Evolutionary conservation across 2,113 vertebrate species (phyloP).

Genomic region (Hepsetus odoe): DNA sequence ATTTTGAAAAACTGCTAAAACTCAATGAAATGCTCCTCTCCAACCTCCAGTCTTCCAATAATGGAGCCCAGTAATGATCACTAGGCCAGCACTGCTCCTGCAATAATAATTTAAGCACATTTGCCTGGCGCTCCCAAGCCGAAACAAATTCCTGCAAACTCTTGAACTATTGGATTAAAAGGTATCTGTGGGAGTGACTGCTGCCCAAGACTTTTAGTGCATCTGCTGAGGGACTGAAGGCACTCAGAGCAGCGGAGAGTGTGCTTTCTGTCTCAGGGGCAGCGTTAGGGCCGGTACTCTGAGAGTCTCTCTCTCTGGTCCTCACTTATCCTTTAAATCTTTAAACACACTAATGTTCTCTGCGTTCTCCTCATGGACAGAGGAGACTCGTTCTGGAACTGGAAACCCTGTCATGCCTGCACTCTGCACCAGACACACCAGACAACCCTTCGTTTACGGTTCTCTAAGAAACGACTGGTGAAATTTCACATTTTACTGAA

Average conservation of each 20-base stretch:
- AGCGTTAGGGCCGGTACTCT: slow-evolving; percentile 35
- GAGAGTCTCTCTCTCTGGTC: slow-evolving; percentile 26
- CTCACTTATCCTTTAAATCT: slow-evolving; percentile 43
- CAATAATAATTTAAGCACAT: too few species aligned
- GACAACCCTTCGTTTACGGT: too few species aligned
- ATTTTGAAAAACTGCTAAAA: too few species aligned
- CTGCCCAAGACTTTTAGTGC: background rate
- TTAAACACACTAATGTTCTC: slow-evolving; percentile 42
- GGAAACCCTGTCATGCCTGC: too few species aligned
- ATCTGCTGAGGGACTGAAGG: slow-evolving; percentile 14
- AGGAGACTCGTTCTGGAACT: background rate
- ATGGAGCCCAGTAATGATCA: too few species aligned
- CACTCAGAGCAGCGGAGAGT: slow-evolving; percentile 23
- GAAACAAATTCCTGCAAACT: background rate
- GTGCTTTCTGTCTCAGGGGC: slow-evolving; percentile 20
- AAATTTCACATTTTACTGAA: too few species aligned
- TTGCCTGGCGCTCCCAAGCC: background rate
- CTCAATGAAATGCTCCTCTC: too few species aligned
- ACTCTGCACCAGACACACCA: too few species aligned
- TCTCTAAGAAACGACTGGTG: too few species aligned
- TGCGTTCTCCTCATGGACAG: background rate
- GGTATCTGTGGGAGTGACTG: background rate
- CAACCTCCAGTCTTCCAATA: too few species aligned
- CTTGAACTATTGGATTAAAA: background rate
- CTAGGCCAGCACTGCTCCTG: too few species aligned